Evolutionary conservation across 2,888 invertebrate genomes (phyloP), one percentile per base, ranked within the genome.

Genomic region (Cynaeus angustus): DNA sequence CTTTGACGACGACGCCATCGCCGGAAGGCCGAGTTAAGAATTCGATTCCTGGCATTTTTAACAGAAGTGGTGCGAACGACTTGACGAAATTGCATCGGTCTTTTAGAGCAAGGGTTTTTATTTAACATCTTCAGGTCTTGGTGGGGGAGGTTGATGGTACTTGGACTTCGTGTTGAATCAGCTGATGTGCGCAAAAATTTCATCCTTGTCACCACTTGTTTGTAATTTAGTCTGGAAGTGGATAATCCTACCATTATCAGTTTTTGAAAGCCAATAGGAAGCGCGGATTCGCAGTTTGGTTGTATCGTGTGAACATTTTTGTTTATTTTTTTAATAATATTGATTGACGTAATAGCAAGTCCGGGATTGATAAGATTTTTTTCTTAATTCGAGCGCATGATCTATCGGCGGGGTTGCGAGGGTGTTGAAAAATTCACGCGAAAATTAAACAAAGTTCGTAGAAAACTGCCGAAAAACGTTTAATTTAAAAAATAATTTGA

Each of bases 1-100:
- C 94, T 84, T 94, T 64, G n/a, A 64, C 53, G 16, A 43, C 94
- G 0, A 91, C 92, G n/a, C 93, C 92, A 8, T 92, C 91, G 55
- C 95, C 95, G 73, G 92, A 88, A 0, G 94, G 94, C 33, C 95
- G 89, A n/a, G 94, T 90, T 76, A 91, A 90, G 81, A 94, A 91
- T 1, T 92, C 90, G 64, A 78, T 82, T 64, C 83, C 83, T n/a
- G 80, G 75, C 82, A 82, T 83, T 61, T 50, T 61, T 5, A 1
- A 5, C 16, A 16, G n/a, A 41, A 1, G 12, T 12, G 10, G 12
- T 41, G 5, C 12, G 3, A 41, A 10, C 3, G 3, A 12, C 13
- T 3, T 12, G 37, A 37, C 6, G 5, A 6, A 10, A 37, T 37
- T 37, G n/a, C 3, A 37, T 37, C 37, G 13, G n/a, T n/a, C 38